Conservation (phyloP, 2,888 invertebrate species). For the Germaria angustata region DNA sequence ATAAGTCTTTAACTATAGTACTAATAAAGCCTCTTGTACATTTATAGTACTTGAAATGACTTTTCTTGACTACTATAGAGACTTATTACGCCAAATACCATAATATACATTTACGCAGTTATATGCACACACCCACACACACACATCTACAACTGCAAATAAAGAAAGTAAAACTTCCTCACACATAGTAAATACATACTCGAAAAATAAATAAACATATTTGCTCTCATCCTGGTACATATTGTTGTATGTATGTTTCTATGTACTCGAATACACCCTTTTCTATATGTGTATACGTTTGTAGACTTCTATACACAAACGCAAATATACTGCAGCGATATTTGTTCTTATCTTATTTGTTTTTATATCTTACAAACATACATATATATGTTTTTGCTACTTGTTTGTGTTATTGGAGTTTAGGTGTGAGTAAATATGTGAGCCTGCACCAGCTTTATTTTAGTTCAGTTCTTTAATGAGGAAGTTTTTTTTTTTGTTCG, state of each 20-base stretch:
- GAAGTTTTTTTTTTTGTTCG: neutral
- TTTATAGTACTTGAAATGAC: constrained; percentile 47
- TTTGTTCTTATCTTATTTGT: neutral
- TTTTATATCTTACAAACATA: neutral
- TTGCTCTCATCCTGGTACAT: neutral
- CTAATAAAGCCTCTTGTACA: constrained; percentile 60
- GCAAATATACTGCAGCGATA: constrained; percentile 1
- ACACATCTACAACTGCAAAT: neutral
- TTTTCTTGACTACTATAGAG: constrained; percentile 63
- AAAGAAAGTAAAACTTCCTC: constrained; percentile 34
- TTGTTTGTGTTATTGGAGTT: neutral
- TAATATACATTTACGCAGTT: neutral
- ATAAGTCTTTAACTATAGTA: constrained; percentile 59
- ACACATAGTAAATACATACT: constrained; percentile 9
- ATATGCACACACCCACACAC: neutral
- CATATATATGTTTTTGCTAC: neutral
- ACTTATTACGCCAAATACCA: constrained; percentile 58
- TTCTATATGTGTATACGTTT: neutral
- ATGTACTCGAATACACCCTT: neutral
- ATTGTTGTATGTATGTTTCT: neutral
- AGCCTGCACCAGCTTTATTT: neutral
- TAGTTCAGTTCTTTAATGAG: constrained; percentile 34
- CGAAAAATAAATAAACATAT: neutral
- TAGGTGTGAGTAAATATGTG: neutral
- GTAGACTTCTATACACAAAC: neutral